A percentile compares a stretch with the other conserved stretches of the same genome.
Conservation (phyloP, 2,797 vertebrate genomes). For the Huso huso region DNA sequence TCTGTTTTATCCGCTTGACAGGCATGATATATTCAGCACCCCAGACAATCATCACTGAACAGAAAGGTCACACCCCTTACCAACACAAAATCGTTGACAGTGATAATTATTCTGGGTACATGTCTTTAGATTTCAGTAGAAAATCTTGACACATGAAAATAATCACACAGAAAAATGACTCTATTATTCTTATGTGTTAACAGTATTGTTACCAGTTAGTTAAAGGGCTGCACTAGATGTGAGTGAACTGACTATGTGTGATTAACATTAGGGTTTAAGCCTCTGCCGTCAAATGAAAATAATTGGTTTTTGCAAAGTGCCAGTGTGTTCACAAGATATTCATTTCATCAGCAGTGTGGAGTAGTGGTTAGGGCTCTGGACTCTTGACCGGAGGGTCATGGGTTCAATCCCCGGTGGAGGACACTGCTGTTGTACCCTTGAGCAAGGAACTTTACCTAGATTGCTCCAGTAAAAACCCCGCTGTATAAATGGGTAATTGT, state of each 20-base stretch:
- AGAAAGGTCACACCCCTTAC: neutral
- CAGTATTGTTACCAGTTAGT: neutral
- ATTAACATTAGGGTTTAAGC: conserved; percentile 1
- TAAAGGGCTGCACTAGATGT: neutral
- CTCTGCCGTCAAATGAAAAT: neutral
- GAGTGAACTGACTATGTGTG: neutral
- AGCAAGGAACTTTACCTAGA: too few relatives aligned
- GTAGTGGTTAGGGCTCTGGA: too few relatives aligned
- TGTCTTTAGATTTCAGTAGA: neutral
- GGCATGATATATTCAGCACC: neutral
- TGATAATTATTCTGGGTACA: neutral
- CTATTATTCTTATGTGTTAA: neutral
- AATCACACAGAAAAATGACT: neutral
- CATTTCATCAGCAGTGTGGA: neutral
- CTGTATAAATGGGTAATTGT: too few relatives aligned
- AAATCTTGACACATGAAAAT: neutral
- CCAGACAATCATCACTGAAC: conserved; percentile 1
- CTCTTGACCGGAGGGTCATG: too few relatives aligned
- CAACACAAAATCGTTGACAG: neutral
- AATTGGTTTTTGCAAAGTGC: neutral
- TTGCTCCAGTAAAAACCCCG: too few relatives aligned
- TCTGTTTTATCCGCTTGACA: conserved; percentile 2
- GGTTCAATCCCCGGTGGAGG: too few relatives aligned
- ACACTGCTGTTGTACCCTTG: too few relatives aligned
- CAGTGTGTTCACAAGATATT: conserved; percentile 1